Percentiles rank a stretch among this genome's conserved stretches.
Evolutionary conservation across 2,888 invertebrate species (phyloP).

Genomic region (Matsumyia berberina): DNA sequence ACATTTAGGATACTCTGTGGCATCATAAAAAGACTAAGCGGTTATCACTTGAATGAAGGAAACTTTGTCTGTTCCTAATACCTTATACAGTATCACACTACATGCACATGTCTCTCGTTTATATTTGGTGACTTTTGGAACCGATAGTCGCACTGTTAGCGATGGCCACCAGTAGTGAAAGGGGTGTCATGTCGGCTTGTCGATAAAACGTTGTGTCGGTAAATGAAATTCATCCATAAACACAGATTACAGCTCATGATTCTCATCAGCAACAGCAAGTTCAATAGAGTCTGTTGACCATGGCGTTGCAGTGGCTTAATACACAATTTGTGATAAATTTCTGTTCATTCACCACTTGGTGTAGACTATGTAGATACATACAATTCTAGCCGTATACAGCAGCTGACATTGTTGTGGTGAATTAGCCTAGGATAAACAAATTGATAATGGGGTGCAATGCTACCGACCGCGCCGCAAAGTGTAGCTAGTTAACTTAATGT

Average conservation of each 20-base stretch:
- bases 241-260: constrained; percentile 10
- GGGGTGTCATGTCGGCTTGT: neutral
- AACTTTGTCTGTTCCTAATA: neutral
- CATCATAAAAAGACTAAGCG: neutral
- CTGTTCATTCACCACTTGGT: neutral
- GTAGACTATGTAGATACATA: neutral
- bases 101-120: neutral
- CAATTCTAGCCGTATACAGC: neutral
- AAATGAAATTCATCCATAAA: constrained; percentile 9
- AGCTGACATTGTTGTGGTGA: constrained; percentile 52
- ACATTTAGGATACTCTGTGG: constrained; percentile 21
- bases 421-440: constrained; percentile 46
- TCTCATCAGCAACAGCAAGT: constrained; percentile 11
- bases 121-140: neutral
- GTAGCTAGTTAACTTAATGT: constrained; percentile 58
- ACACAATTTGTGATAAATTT: constrained; percentile 3
- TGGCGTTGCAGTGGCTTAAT: constrained; percentile 22
- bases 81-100: neutral
- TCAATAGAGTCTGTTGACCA: constrained; percentile 53
- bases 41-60: neutral
- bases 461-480: constrained; percentile 49
- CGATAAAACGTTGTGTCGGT: neutral
- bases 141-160: neutral
- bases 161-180: constrained; percentile 1
- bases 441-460: constrained; percentile 66